A percentile compares a stretch with the other conserved stretches of the same genome.
Conservation (phyloP, 2,797 vertebrate species). For the Dicrostonyx torquatus region DNA sequence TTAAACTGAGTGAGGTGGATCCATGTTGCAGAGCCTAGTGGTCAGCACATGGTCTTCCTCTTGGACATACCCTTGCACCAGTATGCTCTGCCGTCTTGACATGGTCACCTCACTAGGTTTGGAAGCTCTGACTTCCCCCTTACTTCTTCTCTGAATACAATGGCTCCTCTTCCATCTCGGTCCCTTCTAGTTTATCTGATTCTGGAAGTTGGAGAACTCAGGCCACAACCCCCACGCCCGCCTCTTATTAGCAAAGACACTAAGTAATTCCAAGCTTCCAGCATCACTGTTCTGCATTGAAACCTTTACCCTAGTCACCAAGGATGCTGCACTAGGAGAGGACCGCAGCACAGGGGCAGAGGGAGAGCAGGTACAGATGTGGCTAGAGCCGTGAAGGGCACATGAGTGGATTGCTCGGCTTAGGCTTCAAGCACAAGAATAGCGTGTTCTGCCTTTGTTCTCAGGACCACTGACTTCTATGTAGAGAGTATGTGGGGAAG, state of each 20-base stretch:
- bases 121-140: background rate
- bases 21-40: accelerated
- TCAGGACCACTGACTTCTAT: background rate
- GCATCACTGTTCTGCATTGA: background rate
- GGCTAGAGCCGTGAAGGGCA: background rate
- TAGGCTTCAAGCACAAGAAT: background rate
- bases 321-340: background rate
- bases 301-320: background rate
- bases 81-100: background rate
- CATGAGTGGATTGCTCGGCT: background rate
- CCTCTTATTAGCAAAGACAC: background rate
- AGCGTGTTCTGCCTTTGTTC: background rate
- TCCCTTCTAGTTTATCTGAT: background rate
- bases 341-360: background rate
- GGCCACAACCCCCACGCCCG: background rate
- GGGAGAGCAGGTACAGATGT: background rate
- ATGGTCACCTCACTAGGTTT: background rate
- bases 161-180: background rate
- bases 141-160: background rate
- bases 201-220: background rate
- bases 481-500: background rate
- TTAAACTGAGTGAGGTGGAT: background rate
- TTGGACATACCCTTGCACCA: background rate
- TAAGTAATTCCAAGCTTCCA: background rate
- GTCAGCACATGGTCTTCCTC: background rate